These are phyloP conservation scores for Lophius piscatorius DNA, from an alignment of 2,113 vertebrate genomes.

Conservation along the genomic window DNA sequence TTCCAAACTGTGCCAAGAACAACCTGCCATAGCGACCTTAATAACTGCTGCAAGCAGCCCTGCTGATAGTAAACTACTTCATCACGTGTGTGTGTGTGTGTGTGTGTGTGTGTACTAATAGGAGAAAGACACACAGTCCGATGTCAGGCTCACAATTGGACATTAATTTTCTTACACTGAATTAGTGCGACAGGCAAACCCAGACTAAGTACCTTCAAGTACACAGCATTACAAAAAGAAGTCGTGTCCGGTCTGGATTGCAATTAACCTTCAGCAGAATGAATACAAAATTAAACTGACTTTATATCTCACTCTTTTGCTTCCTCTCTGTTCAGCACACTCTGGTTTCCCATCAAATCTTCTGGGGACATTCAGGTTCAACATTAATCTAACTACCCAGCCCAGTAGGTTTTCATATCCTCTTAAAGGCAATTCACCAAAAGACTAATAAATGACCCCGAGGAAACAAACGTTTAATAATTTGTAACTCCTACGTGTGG, in stretches of 20 bases:
- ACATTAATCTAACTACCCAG: too few relatives aligned
- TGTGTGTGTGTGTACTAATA: background rate
- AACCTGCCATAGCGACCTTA: constrained; percentile 36
- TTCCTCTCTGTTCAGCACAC: constrained; percentile 21
- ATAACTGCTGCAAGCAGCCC: constrained; percentile 47
- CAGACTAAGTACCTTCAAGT: constrained; percentile 25
- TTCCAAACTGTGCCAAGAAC: constrained; percentile 40
- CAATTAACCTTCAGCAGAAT: constrained; percentile 47
- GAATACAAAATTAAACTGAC: background rate
- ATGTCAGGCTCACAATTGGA: constrained; percentile 45
- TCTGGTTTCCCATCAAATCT: constrained; percentile 1
- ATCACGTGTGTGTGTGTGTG: constrained; percentile 2
- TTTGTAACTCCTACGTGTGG: constrained; percentile 14
- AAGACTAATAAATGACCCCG: background rate
- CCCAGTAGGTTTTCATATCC: constrained; percentile 6
- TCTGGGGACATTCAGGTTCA: too few relatives aligned
- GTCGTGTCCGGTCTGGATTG: constrained; percentile 6
- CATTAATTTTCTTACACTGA: constrained; percentile 63
- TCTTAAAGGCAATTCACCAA: background rate
- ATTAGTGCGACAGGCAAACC: constrained; percentile 45
- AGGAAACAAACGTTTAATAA: constrained; percentile 11
- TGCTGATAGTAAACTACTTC: constrained; percentile 20
- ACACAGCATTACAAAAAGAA: constrained; percentile 15
- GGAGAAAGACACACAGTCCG: constrained; percentile 10
- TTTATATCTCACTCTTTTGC: constrained; percentile 11